Evolutionary conservation across 2,888 invertebrate species (phyloP).

Genomic region (Alentia gelatinosa): DNA sequence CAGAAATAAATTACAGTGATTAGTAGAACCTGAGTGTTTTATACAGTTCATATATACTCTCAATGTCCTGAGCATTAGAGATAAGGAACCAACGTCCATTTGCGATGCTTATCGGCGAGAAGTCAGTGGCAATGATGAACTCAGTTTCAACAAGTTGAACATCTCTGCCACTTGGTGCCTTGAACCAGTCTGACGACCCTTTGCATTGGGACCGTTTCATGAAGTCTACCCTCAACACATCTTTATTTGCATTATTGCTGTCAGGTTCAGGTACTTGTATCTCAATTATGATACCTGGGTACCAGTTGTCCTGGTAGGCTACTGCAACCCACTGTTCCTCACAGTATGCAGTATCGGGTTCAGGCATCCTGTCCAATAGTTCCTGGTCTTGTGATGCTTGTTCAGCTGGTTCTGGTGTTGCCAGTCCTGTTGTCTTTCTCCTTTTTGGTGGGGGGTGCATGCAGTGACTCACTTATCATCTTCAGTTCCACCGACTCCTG

Average conservation of each 20-base stretch:
- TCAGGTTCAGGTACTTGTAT: not conserved
- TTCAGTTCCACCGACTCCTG: not conserved
- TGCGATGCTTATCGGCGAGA: not conserved
- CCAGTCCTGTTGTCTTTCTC: not conserved
- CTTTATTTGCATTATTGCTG: not conserved
- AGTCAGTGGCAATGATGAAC: not conserved
- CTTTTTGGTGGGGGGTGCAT: not conserved
- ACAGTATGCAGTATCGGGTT: not conserved
- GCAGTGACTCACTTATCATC: not conserved
- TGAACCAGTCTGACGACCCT: not conserved
- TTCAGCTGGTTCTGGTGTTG: not conserved
- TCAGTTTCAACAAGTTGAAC: not conserved
- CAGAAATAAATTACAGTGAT: not conserved
- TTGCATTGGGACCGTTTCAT: not conserved
- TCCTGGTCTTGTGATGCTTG: not conserved
- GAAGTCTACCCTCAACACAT: not conserved
- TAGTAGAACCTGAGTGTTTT: not conserved
- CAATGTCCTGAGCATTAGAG: not conserved
- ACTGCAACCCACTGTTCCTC: constrained; percentile 9
- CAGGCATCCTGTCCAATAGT: not conserved
- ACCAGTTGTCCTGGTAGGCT: constrained; percentile 31
- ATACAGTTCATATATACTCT: not conserved
- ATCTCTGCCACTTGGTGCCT: not conserved
- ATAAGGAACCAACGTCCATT: not conserved
- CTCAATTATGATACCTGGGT: not conserved